These are phyloP conservation scores for Rhopalosiphum maidis DNA, from an alignment of 1,140 invertebrate species.

Conservation along the genomic window DNA sequence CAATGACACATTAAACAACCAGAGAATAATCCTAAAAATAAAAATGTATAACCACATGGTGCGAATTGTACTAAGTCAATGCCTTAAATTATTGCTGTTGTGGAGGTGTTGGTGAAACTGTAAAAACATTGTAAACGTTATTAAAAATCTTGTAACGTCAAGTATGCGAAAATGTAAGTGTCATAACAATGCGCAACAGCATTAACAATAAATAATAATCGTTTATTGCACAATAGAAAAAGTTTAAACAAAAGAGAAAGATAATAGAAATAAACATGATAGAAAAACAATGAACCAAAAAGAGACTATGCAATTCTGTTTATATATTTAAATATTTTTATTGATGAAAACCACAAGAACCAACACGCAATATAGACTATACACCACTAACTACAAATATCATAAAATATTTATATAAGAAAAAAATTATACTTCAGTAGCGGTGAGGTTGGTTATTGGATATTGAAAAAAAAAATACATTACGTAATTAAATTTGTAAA, in stretches of 20 bases:
- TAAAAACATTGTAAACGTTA: neutral
- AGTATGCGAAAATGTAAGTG: constrained; percentile 22
- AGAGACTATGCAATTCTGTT: neutral
- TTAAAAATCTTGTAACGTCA: neutral
- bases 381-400: neutral
- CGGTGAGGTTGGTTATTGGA: neutral
- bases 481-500: neutral
- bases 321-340: neutral
- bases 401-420: neutral
- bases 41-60: neutral
- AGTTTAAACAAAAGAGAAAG: constrained; percentile 18
- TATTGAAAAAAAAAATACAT: neutral
- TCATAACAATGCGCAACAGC: neutral
- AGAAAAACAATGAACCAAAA: neutral
- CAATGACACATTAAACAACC: constrained; percentile 15
- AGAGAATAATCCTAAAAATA: constrained; percentile 2
- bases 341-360: neutral
- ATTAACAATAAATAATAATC: constrained; percentile 37
- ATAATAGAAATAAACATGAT: neutral
- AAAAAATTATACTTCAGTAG: neutral
- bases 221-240: constrained; percentile 16
- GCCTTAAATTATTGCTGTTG: no score
- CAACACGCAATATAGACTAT: neutral
- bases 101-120: neutral
- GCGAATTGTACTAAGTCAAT: neutral